Evolutionary conservation across 2,113 vertebrate genomes (phyloP).

Genomic region (Gnathonemus echidnorhynchus): DNA sequence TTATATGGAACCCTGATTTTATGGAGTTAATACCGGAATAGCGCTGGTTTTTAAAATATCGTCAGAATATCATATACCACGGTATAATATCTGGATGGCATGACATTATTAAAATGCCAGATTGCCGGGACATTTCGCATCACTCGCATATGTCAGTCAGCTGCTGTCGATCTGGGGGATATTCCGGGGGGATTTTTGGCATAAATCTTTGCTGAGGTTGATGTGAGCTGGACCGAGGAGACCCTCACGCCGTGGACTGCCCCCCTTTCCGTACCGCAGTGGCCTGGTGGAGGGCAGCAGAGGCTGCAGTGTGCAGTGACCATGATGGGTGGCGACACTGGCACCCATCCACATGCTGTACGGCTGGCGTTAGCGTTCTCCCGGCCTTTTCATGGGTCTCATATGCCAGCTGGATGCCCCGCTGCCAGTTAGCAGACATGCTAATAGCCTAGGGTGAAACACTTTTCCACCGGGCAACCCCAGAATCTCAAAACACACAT

Average conservation of each 20-base stretch:
- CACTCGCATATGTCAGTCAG: background rate
- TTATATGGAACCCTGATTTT: background rate
- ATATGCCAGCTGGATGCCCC: background rate
- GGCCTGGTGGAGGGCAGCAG: background rate
- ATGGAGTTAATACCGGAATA: background rate
- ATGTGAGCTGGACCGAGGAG: no score
- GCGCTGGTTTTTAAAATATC: background rate
- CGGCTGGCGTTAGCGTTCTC: background rate
- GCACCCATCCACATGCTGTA: background rate
- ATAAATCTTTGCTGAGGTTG: no score
- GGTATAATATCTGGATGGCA: background rate
- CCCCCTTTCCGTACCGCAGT: background rate
- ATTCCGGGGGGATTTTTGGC: no score
- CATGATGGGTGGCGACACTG: background rate
- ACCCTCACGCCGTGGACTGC: no score
- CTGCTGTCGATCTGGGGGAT: no score
- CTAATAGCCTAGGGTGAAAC: background rate
- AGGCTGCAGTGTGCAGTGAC: background rate
- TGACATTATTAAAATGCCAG: background rate
- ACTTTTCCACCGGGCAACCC: background rate
- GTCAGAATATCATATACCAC: background rate
- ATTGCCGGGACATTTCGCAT: background rate
- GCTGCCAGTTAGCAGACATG: background rate
- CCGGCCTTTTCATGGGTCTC: background rate
- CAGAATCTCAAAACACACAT: background rate